Conservation (phyloP, 2,113 vertebrate species). For the Erythrolamprus reginae region DNA sequence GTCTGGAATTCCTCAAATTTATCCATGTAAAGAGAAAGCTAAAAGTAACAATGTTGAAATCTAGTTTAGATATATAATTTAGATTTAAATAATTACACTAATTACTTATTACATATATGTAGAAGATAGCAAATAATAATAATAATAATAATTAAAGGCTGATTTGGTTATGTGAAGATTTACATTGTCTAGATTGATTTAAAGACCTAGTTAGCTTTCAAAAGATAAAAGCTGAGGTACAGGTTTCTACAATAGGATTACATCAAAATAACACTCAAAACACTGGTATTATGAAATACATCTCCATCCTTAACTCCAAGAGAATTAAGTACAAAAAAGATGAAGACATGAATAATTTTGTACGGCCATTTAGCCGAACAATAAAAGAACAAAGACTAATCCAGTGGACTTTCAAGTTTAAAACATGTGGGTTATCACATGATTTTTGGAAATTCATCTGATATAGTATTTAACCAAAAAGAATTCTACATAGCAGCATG, state of each 20-base stretch:
- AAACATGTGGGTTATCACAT: background rate
- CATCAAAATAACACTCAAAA: background rate
- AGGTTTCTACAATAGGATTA: background rate
- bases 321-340: background rate
- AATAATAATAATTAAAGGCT: background rate
- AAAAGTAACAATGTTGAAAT: constrained; percentile 43
- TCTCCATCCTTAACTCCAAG: background rate
- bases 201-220: background rate
- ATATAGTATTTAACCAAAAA: background rate
- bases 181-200: background rate
- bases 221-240: background rate
- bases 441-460: background rate
- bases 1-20: constrained; percentile 99
- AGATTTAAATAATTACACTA: background rate
- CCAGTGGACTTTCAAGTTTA: background rate
- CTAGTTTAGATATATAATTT: background rate
- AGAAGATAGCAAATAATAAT: background rate
- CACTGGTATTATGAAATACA: background rate
- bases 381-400: background rate
- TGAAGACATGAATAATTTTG: background rate
- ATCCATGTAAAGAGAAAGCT: constrained; percentile 98
- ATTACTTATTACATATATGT: background rate
- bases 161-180: background rate
- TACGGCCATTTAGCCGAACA: background rate
- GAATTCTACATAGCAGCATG: background rate